A percentile compares a stretch with the other conserved stretches of the same genome.
Conservation (phyloP, 2,888 invertebrate species). For the Drosophila prostipennis region DNA sequence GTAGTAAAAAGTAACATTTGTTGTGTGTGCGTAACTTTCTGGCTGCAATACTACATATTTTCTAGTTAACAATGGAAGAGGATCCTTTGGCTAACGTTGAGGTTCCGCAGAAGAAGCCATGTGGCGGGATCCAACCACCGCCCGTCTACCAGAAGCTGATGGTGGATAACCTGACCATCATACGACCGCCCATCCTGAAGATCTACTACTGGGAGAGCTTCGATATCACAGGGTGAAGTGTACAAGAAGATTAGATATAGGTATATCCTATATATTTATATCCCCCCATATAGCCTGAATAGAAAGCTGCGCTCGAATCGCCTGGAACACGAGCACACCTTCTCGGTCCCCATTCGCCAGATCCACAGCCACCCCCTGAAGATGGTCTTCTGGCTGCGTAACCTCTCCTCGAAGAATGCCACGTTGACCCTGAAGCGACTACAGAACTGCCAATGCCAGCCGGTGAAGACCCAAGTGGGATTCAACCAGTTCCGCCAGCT, state of each 20-base stretch:
- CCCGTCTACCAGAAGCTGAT: slow-evolving; percentile 63
- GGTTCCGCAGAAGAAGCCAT: slow-evolving; percentile 29
- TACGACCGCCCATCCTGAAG: slow-evolving; percentile 74
- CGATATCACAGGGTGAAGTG: slow-evolving; percentile 67
- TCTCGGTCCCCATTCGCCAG: slow-evolving; percentile 71
- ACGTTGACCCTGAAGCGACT: slow-evolving; percentile 67
- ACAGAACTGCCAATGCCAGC: slow-evolving; percentile 74
- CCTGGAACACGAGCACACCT: slow-evolving; percentile 59
- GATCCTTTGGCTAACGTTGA: too few relatives aligned
- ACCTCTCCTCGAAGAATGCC: slow-evolving; percentile 50
- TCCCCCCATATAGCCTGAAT: too few relatives aligned
- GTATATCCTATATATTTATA: too few relatives aligned
- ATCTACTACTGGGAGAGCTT: slow-evolving; percentile 78
- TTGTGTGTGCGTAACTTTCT: neutral
- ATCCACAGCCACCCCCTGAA: slow-evolving; percentile 75
- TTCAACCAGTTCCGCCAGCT: slow-evolving; percentile 80
- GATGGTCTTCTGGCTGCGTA: slow-evolving; percentile 76
- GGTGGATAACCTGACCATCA: slow-evolving; percentile 76
- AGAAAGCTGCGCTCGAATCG: slow-evolving; percentile 59
- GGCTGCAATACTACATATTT: slow-evolving; percentile 14
- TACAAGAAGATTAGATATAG: accelerated
- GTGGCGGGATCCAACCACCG: slow-evolving; percentile 24
- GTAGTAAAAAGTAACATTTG: neutral
- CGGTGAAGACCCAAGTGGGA: slow-evolving; percentile 72
- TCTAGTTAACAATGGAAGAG: slow-evolving; percentile 8